phyloP scores from a whole-genome alignment of 2,113 vertebrate species.

The Grus americana region DNA sequence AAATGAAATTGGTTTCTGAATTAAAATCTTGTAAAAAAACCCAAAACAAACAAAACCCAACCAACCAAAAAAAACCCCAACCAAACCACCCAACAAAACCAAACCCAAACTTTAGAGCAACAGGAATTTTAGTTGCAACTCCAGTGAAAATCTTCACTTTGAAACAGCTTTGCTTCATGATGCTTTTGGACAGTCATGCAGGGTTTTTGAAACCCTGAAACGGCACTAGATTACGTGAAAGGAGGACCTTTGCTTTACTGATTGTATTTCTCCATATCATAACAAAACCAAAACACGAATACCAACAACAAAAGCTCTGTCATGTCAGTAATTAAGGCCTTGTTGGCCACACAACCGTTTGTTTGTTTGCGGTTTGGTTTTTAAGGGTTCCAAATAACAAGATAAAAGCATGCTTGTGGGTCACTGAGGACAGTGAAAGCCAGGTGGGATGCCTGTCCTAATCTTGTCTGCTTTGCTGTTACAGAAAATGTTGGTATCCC shows the following conservation, averaged over 20 bases:
- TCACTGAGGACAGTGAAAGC: not conserved
- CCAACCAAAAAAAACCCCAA: no score
- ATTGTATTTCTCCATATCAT: not conserved
- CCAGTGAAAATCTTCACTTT: not conserved
- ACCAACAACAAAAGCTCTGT: not conserved
- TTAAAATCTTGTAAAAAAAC: not conserved
- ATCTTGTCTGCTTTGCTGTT: not conserved
- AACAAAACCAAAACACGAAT: not conserved
- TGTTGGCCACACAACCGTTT: not conserved
- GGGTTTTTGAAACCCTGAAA: not conserved
- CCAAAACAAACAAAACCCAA: no score
- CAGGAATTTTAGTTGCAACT: not conserved
- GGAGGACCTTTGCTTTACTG: not conserved
- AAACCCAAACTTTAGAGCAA: not conserved
- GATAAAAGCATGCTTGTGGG: fast-evolving
- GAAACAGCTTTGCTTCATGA: not conserved
- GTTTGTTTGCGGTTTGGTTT: not conserved
- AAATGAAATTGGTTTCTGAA: not conserved
- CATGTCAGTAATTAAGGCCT: not conserved
- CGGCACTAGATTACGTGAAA: not conserved
- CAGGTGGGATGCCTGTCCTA: not conserved
- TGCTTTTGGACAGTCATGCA: not conserved
- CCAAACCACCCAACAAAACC: no score
- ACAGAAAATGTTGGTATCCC: not conserved
- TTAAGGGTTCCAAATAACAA: not conserved